phyloP scores from a whole-genome alignment of 2,888 invertebrate genomes.

The Nebria salina region DNA sequence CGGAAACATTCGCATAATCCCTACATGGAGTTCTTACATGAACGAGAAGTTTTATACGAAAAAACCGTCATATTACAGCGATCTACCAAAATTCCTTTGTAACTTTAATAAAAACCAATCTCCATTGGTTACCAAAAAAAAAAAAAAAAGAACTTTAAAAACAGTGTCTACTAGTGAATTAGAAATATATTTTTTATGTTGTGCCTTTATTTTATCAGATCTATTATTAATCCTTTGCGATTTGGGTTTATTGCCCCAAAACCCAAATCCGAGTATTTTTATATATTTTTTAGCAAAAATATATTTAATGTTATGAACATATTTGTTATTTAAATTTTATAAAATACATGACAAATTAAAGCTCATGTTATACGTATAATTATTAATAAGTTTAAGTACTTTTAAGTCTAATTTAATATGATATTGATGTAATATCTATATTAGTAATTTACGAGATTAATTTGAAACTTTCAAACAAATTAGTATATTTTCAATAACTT shows the following conservation, averaged over 20 bases:
- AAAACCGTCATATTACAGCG: not conserved
- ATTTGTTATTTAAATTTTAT: too few species aligned
- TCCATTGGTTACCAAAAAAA: not conserved
- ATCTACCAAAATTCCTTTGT: not conserved
- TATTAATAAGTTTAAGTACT: too few species aligned
- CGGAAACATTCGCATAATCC: conserved; percentile 44
- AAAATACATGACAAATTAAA: too few species aligned
- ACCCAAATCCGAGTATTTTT: too few species aligned
- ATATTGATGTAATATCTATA: too few species aligned
- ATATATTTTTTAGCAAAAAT: too few species aligned
- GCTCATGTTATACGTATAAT: too few species aligned
- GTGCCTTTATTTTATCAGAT: not conserved
- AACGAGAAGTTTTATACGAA: not conserved
- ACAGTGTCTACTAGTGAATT: not conserved
- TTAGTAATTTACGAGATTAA: too few species aligned
- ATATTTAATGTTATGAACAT: too few species aligned
- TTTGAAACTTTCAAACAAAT: not conserved
- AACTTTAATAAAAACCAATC: not conserved
- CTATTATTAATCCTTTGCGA: too few species aligned
- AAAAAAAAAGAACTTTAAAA: not conserved
- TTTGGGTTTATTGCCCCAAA: too few species aligned
- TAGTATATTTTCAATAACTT: not conserved
- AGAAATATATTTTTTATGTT: not conserved
- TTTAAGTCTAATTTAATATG: too few species aligned
- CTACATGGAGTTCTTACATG: not conserved